Conservation (phyloP, 2,797 vertebrate genomes). For the Coregonus ussuriensis region DNA sequence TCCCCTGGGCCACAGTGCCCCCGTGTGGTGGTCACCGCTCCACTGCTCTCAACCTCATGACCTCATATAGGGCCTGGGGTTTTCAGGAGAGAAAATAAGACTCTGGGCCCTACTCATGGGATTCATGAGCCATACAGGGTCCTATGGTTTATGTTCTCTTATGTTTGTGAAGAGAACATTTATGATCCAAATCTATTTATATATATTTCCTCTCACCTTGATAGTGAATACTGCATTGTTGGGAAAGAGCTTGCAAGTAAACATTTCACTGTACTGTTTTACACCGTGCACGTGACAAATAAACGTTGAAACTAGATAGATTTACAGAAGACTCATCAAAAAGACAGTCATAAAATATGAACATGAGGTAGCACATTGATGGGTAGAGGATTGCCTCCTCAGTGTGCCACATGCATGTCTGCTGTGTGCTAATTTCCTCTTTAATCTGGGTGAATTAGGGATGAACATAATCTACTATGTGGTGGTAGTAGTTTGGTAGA, state of each 20-base stretch:
- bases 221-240: too few relatives aligned
- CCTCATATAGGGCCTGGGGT: background rate
- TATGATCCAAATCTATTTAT: too few relatives aligned
- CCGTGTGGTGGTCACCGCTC: conserved; percentile 35
- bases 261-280: too few relatives aligned
- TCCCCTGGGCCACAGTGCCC: conserved; percentile 37
- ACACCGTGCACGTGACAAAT: too few relatives aligned
- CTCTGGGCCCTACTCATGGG: background rate
- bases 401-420: background rate
- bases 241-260: too few relatives aligned
- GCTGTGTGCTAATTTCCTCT: background rate
- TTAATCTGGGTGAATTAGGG: background rate
- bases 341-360: too few relatives aligned
- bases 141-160: too few relatives aligned
- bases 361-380: too few relatives aligned
- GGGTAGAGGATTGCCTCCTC: background rate
- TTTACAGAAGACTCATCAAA: too few relatives aligned
- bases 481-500: background rate
- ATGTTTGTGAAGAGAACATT: too few relatives aligned
- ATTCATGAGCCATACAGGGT: background rate
- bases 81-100: background rate
- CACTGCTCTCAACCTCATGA: background rate
- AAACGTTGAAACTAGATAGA: too few relatives aligned
- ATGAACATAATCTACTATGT: background rate
- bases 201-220: too few relatives aligned